Evolutionary conservation across 2,113 vertebrate species (phyloP), one percentile per base, ranked within the genome.

Genomic region (Cebidichthys violaceus): DNA sequence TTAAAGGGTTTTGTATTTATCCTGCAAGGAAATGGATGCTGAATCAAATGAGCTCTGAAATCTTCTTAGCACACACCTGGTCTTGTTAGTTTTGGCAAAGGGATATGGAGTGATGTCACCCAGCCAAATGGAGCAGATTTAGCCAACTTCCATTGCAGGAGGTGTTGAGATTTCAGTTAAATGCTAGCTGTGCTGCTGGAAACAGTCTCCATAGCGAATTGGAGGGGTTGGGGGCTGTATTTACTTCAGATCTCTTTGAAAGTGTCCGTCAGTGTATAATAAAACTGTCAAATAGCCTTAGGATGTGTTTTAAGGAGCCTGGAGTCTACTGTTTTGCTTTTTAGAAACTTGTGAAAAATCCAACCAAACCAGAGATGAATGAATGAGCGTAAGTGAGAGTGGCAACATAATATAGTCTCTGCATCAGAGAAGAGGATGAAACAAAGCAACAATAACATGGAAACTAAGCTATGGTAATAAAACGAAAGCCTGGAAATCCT

Each of bases 61-160:
- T 84, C 71, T 72, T 89, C 83, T 79, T 35, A 77, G 80, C 75
- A 79, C 72, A 82, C 90, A 94, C 88, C 88, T 93, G 92, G 90
- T 70, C 64, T 81, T 90, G 89, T 92, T 91, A 81, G 84, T 83
- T 67, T 85, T 92, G 90, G 91, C 90, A 86, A 15, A 33, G 62
- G 69, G 65, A 79, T 67, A 31, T 29, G n/a, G 67, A 77, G 81
- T 91, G 86, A 93, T 89, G 90, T 93, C 91, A 89, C 66, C 27
- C 43, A 20, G 83, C 82, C 90, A 86, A 87, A 85, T 71, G 67
- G 75, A 89, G 81, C 82, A 75, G 76, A 71, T 81, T 80, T 77
- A 89, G 50, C 60, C 6, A 61, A 83, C 88, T 72, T 85, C 83
- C 82, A 90, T 45, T 59, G 72, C 71, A 76, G 75, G 70, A 88